Evolutionary conservation across 2,888 invertebrate genomes (phyloP), one percentile per base, ranked within the genome.

Genomic region (Luperina nickerlii): DNA sequence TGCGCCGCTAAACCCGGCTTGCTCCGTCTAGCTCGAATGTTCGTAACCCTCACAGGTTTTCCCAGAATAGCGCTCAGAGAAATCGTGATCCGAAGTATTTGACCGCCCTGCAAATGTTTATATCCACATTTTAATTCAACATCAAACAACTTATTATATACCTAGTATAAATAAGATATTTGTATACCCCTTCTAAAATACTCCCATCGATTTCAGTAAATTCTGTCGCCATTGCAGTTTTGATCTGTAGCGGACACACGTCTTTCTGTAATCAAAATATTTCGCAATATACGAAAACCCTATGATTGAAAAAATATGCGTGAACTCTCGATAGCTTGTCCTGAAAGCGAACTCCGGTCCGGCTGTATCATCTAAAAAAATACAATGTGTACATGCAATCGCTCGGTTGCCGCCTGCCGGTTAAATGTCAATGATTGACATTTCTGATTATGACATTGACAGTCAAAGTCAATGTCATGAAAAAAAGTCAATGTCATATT

Each of bases 1-100:
- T 99, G 98, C 70, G 98, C 98, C 76, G 98, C 98, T 54, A 99
- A 96, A 0, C 99, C 99, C 9, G 99, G 98, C 90, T 98, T 98
- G 42, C 97, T 97, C 62, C 99, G 97, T 1, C 98, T 98, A 7
- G 98, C 98, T 90, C 99, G 97, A 88, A 99, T 99, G 84, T 99
- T 99, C 18, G 93, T 95, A 8, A 99, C 98, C 85, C 97, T 97
- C 54, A 99, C 97, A 0, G 99, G 98, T 75, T 98, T 97, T 63
- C 97, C 96, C 75, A 98, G 96, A 72, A 99, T 96, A 80, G 98
- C 98, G 92, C 99, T 98, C 48, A 99, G 94, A 15, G 98, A 98
- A 45, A 98, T 95, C 0, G 99, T 98, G 92, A 98, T 98, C 79
- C 99, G 97, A 48, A 99, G 96, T 82, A 99, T 98, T 97, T 99